These are phyloP conservation scores for Dascillus cervinus DNA, from an alignment of 2,888 invertebrate species.

Conservation along the genomic window DNA sequence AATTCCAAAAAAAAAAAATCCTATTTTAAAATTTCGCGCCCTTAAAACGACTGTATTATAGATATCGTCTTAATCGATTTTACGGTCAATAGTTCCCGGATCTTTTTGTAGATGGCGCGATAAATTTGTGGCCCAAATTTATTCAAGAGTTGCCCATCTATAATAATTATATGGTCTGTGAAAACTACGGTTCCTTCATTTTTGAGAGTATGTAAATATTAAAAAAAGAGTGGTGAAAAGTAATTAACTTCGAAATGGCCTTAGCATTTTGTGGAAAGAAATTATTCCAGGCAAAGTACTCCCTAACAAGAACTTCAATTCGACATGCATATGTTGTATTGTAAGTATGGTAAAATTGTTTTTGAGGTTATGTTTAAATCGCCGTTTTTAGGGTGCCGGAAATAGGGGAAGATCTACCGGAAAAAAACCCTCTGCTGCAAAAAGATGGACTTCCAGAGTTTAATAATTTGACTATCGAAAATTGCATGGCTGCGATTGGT, in stretches of 20 bases:
- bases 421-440: slow-evolving; percentile 66
- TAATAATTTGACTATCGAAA: slow-evolving; percentile 70
- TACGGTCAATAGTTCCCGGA: too few relatives aligned
- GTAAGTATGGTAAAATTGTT: slow-evolving; percentile 50
- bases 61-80: too few relatives aligned
- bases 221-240: slow-evolving; percentile 1
- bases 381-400: slow-evolving; percentile 59
- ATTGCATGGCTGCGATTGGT: slow-evolving; percentile 77
- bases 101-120: too few relatives aligned
- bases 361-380: slow-evolving; percentile 11
- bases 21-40: too few relatives aligned
- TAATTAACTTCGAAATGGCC: slow-evolving; percentile 31
- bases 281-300: slow-evolving; percentile 26
- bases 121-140: too few relatives aligned
- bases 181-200: too few relatives aligned
- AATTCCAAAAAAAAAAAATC: too few relatives aligned
- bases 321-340: slow-evolving; percentile 58
- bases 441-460: slow-evolving; percentile 74
- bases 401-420: slow-evolving; percentile 73
- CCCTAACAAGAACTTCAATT: slow-evolving; percentile 12
- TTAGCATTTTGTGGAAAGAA: slow-evolving; percentile 36
- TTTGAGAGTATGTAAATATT: too few relatives aligned
- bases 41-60: too few relatives aligned
- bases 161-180: too few relatives aligned
- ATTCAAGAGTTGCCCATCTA: too few relatives aligned